These are phyloP conservation scores for Acromyrmex charruanus DNA, from an alignment of 1,140 invertebrate species.

Conservation along the genomic window DNA sequence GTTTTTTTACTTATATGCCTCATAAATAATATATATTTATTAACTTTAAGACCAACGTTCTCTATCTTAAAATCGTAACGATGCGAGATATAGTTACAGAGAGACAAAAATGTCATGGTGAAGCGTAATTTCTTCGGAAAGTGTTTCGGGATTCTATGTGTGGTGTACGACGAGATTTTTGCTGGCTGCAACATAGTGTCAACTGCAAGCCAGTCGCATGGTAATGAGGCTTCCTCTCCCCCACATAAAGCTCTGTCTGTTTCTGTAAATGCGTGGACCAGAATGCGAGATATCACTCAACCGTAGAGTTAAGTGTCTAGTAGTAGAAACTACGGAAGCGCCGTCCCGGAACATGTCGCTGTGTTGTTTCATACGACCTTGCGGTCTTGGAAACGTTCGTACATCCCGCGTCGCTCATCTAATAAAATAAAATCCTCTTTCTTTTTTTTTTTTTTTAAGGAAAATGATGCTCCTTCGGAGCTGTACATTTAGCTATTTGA, in stretches of 20 bases:
- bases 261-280: constrained; percentile 55
- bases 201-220: constrained; percentile 50
- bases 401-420: constrained; percentile 14
- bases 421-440: constrained; percentile 31
- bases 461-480: neutral
- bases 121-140: constrained; percentile 38
- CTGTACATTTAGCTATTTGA: neutral
- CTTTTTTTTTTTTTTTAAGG: constrained; percentile 7
- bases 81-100: neutral
- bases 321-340: constrained; percentile 46
- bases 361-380: neutral
- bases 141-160: neutral
- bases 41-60: neutral
- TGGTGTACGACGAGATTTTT: neutral
- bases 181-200: constrained; percentile 20
- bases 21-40: neutral
- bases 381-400: constrained; percentile 12
- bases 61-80: neutral
- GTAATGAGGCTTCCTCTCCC: constrained; percentile 16
- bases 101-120: neutral
- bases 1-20: neutral
- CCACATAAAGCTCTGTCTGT: constrained; percentile 35
- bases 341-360: constrained; percentile 29
- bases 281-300: constrained; percentile 61
- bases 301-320: constrained; percentile 52